phyloP scores from a whole-genome alignment of 2,888 invertebrate genomes.

The Hipparchia semele region DNA sequence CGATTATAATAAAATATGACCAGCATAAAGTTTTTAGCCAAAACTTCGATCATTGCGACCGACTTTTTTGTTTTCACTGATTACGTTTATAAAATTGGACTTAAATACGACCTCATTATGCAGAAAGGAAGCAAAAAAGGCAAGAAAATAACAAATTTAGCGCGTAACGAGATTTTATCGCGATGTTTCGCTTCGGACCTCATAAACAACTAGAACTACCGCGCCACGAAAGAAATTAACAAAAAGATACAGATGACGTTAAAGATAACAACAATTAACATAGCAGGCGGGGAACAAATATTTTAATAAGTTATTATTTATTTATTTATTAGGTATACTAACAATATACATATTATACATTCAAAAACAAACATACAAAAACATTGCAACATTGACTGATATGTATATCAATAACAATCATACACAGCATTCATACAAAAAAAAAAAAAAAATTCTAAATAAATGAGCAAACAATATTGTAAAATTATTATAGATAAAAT shows the following conservation, averaged over 20 bases:
- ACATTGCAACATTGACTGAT: too few relatives aligned
- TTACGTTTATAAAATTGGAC: background rate
- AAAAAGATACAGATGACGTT: slow-evolving; percentile 48
- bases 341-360: too few relatives aligned
- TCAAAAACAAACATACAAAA: too few relatives aligned
- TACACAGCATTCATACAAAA: too few relatives aligned
- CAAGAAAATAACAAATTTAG: slow-evolving; percentile 45
- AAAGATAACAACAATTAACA: slow-evolving; percentile 10
- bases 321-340: too few relatives aligned
- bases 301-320: slow-evolving; percentile 12
- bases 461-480: too few relatives aligned
- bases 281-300: background rate
- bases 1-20: slow-evolving; percentile 1
- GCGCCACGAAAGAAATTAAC: slow-evolving; percentile 43
- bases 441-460: too few relatives aligned
- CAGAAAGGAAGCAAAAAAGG: slow-evolving; percentile 31
- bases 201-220: slow-evolving; percentile 62
- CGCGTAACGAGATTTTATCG: slow-evolving; percentile 50
- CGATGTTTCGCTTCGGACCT: slow-evolving; percentile 46
- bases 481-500: too few relatives aligned
- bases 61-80: background rate
- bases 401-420: too few relatives aligned
- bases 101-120: slow-evolving; percentile 20
- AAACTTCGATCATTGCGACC: background rate
- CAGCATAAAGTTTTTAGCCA: background rate